phyloP scores from a whole-genome alignment of 2,113 vertebrate species.

The Ameiurus melas region DNA sequence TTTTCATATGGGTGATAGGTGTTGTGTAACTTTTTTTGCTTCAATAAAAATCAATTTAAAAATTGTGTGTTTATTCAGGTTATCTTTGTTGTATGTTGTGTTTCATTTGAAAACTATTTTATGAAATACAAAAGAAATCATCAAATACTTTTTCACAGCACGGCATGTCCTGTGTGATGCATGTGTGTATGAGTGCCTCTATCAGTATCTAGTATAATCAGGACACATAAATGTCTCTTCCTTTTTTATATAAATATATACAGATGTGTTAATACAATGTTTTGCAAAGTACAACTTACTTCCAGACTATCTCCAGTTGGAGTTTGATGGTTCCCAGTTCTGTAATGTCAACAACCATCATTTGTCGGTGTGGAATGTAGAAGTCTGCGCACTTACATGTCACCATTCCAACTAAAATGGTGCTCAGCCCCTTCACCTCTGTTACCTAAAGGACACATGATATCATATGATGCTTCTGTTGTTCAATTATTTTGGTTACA shows the following conservation, averaged over 20 bases:
- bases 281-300: constrained; percentile 72
- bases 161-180: background rate
- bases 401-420: constrained; percentile 84
- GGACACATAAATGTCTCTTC: background rate
- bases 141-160: too few relatives aligned
- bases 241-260: background rate
- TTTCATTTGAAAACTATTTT: too few relatives aligned
- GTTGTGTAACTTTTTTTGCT: too few relatives aligned
- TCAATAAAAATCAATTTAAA: too few relatives aligned
- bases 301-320: constrained; percentile 92
- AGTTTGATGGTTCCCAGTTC: constrained; percentile 97
- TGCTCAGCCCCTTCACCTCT: constrained; percentile 87
- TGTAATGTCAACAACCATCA: constrained; percentile 90
- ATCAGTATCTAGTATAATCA: background rate
- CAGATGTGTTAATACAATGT: background rate
- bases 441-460: constrained; percentile 75
- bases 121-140: background rate
- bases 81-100: too few relatives aligned
- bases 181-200: background rate
- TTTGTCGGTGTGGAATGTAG: constrained; percentile 83
- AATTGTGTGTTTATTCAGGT: too few relatives aligned
- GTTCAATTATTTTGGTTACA: too few relatives aligned
- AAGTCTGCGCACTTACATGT: constrained; percentile 85
- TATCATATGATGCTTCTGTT: background rate
- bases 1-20: too few relatives aligned